Conservation (phyloP, 2,888 invertebrate genomes). For the Dimorphilus gyrociliatus region DNA sequence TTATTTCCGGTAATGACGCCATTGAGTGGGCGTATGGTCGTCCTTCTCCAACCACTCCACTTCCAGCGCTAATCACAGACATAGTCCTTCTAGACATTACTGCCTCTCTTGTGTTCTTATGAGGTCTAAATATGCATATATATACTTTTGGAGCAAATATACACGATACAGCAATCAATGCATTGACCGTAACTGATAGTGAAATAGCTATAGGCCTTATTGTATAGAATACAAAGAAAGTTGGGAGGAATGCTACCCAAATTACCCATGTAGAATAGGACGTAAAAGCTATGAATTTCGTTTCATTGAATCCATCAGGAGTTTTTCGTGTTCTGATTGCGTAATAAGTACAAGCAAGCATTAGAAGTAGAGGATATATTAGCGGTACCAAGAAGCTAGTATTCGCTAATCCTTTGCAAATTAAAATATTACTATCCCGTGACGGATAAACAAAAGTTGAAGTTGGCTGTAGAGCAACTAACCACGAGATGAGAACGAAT, state of each 20-base stretch:
- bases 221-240: constrained; percentile 36
- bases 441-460: constrained; percentile 36
- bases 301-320: constrained; percentile 47
- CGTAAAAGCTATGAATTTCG: constrained; percentile 44
- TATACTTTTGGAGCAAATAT: constrained; percentile 45
- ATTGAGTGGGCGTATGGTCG: no score
- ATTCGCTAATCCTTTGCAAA: constrained; percentile 40
- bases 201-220: background rate
- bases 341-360: constrained; percentile 43
- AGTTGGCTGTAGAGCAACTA: constrained; percentile 39
- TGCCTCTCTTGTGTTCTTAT: constrained; percentile 45
- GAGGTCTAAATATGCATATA: constrained; percentile 44
- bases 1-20: no score
- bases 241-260: constrained; percentile 45
- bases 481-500: constrained; percentile 41
- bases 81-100: constrained; percentile 39
- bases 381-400: constrained; percentile 42
- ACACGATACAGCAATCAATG: constrained; percentile 42
- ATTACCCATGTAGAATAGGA: constrained; percentile 45
- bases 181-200: constrained; percentile 34
- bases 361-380: constrained; percentile 43
- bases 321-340: constrained; percentile 45
- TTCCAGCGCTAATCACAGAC: constrained; percentile 5
- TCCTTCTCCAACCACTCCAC: no score
- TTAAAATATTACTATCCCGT: constrained; percentile 20